A percentile compares a stretch with the other conserved stretches of the same genome.
These are phyloP conservation scores for Leptinotarsa peninsularis DNA, from an alignment of 2,888 invertebrate genomes.

Conservation along the genomic window DNA sequence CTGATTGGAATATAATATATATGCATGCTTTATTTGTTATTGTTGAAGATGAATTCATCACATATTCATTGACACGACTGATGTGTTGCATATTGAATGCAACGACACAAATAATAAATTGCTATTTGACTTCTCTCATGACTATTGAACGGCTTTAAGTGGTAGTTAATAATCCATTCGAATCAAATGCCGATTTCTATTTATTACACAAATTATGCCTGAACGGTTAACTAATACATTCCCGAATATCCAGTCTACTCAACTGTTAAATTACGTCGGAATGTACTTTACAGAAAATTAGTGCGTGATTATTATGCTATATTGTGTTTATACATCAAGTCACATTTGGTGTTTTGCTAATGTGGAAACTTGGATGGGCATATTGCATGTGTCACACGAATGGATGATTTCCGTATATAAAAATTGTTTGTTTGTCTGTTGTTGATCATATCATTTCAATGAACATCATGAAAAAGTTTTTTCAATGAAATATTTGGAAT, in stretches of 20 bases:
- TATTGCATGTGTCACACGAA: neutral
- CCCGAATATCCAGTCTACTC: neutral
- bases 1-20: no score
- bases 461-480: no score
- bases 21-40: no score
- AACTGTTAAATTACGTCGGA: slow-evolving; percentile 7
- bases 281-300: neutral
- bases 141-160: neutral
- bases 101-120: no score
- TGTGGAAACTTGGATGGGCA: neutral
- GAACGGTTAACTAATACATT: slow-evolving; percentile 13
- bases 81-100: neutral
- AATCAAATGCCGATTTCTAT: neutral
- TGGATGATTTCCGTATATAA: neutral
- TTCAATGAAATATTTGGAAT: no score
- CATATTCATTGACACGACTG: no score
- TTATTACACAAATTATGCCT: slow-evolving; percentile 14
- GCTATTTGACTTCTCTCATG: neutral
- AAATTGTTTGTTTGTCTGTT: neutral
- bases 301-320: slow-evolving; percentile 6
- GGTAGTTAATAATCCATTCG: neutral
- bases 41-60: no score
- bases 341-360: neutral
- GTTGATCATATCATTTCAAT: no score
- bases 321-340: neutral